Percentiles rank a stretch among this genome's conserved stretches.
phyloP scores from a whole-genome alignment of 2,113 vertebrate genomes.

The Phasianus colchicus region DNA sequence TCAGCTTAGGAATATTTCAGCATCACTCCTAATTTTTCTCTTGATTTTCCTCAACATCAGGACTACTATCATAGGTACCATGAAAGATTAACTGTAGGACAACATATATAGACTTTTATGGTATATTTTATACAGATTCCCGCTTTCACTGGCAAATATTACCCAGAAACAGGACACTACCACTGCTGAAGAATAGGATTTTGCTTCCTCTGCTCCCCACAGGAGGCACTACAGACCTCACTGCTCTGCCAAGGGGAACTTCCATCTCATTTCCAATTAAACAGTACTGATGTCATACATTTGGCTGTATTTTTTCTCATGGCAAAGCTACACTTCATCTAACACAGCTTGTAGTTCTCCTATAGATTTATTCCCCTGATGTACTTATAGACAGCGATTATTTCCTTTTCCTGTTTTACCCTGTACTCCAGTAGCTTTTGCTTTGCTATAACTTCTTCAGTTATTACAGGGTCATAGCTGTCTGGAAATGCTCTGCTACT shows the following conservation, averaged over 20 bases:
- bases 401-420: background rate
- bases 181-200: background rate
- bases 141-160: background rate
- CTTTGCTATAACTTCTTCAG: background rate
- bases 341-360: background rate
- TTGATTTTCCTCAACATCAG: background rate
- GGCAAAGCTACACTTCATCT: background rate
- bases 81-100: background rate
- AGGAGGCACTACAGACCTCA: background rate
- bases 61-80: background rate
- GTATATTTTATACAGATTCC: background rate
- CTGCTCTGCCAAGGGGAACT: background rate
- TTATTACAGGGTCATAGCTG: background rate
- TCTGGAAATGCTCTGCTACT: background rate
- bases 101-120: background rate
- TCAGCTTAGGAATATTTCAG: background rate
- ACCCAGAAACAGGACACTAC: background rate
- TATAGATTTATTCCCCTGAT: background rate
- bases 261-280: background rate
- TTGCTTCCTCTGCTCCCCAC: background rate
- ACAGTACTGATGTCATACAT: background rate
- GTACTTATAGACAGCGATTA: background rate
- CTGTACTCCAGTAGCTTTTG: background rate
- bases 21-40: background rate
- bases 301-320: background rate